Conservation (phyloP, 1,140 invertebrate species). For the Atta texana region DNA sequence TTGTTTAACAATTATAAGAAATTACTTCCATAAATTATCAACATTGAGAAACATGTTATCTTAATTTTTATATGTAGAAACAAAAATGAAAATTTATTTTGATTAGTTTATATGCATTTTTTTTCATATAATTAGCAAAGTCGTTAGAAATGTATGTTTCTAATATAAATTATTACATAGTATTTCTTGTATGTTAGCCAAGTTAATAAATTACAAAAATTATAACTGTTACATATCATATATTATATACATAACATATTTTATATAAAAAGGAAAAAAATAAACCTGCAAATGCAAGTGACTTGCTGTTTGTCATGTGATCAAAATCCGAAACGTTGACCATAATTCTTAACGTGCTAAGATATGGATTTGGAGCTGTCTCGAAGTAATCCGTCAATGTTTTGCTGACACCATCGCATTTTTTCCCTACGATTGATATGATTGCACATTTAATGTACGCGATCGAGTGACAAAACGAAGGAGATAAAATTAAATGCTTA, state of each 20-base stretch:
- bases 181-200: neutral
- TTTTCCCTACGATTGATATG: conserved; percentile 85
- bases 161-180: neutral
- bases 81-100: neutral
- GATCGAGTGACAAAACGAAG: conserved; percentile 21
- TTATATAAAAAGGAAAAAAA: conserved; percentile 3
- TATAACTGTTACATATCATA: neutral
- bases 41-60: neutral
- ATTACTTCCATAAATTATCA: neutral
- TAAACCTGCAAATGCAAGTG: conserved; percentile 86
- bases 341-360: conserved; percentile 86
- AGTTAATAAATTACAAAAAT: neutral
- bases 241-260: too few species aligned
- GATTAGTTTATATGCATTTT: neutral
- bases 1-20: neutral
- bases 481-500: conserved; percentile 65
- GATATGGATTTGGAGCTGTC: conserved; percentile 86
- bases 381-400: conserved; percentile 86
- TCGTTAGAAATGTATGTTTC: neutral
- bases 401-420: conserved; percentile 85
- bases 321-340: conserved; percentile 88
- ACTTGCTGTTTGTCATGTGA: conserved; percentile 86
- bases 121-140: neutral
- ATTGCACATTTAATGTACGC: conserved; percentile 24
- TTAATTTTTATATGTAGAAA: neutral